Percentiles rank a stretch among this genome's conserved stretches.
phyloP scores from a whole-genome alignment of 1,140 invertebrate genomes.

The Drosophila seguyi region DNA sequence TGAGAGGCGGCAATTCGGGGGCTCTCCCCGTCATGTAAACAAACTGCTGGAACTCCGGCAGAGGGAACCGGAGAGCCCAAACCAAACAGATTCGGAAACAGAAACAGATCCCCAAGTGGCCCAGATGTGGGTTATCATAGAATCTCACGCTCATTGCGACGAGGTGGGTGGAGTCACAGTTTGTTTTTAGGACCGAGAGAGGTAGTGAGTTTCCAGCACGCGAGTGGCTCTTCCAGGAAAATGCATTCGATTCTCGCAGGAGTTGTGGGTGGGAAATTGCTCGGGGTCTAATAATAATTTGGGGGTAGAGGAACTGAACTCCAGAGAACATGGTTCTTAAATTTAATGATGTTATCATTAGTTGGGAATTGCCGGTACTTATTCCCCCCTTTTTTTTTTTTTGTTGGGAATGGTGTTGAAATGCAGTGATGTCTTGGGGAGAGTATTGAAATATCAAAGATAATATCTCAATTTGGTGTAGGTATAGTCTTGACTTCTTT shows the following conservation, averaged over 20 bases:
- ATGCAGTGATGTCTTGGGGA: neutral
- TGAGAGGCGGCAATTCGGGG: conserved; percentile 58
- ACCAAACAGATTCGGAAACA: conserved; percentile 19
- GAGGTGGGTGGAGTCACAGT: conserved; percentile 17
- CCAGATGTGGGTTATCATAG: conserved; percentile 57
- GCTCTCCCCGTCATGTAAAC: conserved; percentile 30
- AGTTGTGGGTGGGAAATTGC: conserved; percentile 7
- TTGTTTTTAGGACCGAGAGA: conserved; percentile 21
- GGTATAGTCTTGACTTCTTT: too few species aligned
- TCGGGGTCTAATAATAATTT: conserved; percentile 21
- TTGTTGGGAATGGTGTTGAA: neutral
- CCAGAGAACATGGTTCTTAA: conserved; percentile 6
- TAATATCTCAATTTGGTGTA: neutral
- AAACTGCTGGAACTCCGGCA: conserved; percentile 36
- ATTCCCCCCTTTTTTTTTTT: neutral
- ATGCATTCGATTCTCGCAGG: conserved; percentile 16
- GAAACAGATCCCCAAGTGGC: conserved; percentile 41
- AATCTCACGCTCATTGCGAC: conserved; percentile 53
- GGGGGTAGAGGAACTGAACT: neutral
- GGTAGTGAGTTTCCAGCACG: conserved; percentile 34
- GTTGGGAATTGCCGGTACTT: conserved; percentile 11
- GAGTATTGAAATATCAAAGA: neutral
- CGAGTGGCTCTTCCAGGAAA: conserved; percentile 42
- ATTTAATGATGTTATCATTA: conserved; percentile 28
- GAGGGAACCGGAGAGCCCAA: conserved; percentile 9